Percentiles rank a stretch among this genome's conserved stretches.
These are phyloP conservation scores for Litoditis marina DNA, from an alignment of 2,888 invertebrate genomes.

Conservation along the genomic window DNA sequence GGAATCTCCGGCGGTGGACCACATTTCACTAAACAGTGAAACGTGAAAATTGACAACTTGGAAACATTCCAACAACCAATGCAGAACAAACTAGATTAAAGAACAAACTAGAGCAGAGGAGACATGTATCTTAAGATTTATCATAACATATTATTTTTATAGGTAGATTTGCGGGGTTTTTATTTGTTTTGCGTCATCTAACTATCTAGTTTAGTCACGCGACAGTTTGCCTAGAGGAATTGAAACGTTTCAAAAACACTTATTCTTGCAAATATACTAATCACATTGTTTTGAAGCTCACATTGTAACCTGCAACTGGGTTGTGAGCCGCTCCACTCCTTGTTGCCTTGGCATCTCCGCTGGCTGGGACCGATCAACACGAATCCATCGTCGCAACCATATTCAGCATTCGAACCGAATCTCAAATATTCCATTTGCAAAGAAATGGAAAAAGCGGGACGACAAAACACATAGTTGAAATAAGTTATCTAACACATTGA, in stretches of 20 bases:
- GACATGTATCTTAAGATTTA: no score
- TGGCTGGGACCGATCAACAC: constrained; percentile 63
- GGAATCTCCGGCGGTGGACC: constrained; percentile 64
- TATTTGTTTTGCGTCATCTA: neutral
- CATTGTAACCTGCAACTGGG: constrained; percentile 63
- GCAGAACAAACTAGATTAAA: no score
- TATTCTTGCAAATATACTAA: no score
- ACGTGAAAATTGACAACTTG: no score
- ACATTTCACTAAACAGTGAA: constrained; percentile 64
- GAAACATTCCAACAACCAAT: no score
- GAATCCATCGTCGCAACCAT: constrained; percentile 64
- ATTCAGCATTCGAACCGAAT: constrained; percentile 62
- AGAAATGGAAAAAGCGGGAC: neutral
- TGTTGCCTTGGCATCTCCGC: constrained; percentile 65
- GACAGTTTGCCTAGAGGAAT: no score
- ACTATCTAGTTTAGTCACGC: no score
- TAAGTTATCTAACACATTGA: no score
- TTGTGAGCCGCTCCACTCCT: constrained; percentile 64
- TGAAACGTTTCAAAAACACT: no score
- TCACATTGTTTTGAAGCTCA: constrained; percentile 22
- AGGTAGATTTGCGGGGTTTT: neutral
- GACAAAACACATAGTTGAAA: no score
- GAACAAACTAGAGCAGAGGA: no score
- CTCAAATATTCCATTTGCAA: neutral
- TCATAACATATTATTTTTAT: no score